A percentile compares a stretch with the other conserved stretches of the same genome.
phyloP scores from a whole-genome alignment of 2,113 vertebrate species.

The Zapus hudsonius region DNA sequence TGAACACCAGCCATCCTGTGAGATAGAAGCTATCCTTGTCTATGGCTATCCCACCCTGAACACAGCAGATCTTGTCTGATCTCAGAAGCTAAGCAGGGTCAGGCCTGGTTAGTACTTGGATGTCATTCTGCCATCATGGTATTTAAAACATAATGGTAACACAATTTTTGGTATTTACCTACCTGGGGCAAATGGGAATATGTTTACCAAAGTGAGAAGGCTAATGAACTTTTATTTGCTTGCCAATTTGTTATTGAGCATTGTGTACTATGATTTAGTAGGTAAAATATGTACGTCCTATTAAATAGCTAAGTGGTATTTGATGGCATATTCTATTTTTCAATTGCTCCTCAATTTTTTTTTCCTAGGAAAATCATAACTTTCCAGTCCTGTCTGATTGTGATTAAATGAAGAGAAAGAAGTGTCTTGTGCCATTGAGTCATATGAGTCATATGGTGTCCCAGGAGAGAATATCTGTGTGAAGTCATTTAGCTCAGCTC shows the following conservation, averaged over 20 bases:
- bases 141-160: slow-evolving; percentile 5
- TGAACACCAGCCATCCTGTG: background rate
- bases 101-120: no score
- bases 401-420: background rate
- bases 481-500: slow-evolving; percentile 38
- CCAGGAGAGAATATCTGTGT: slow-evolving; percentile 18
- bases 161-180: background rate
- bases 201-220: background rate
- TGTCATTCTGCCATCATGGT: background rate
- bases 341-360: background rate
- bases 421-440: background rate
- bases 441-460: slow-evolving; percentile 1
- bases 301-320: slow-evolving; percentile 40
- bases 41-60: background rate
- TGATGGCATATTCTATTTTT: slow-evolving; percentile 10
- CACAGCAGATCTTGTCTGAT: no score
- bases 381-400: background rate
- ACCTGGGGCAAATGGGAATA: background rate
- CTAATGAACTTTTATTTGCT: background rate
- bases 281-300: slow-evolving; percentile 37
- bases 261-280: slow-evolving; percentile 36
- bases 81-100: no score
- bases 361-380: background rate
- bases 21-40: background rate
- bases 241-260: background rate